Evolutionary conservation across 1,140 invertebrate species (phyloP).

Genomic region (Zaprionus davidi): DNA sequence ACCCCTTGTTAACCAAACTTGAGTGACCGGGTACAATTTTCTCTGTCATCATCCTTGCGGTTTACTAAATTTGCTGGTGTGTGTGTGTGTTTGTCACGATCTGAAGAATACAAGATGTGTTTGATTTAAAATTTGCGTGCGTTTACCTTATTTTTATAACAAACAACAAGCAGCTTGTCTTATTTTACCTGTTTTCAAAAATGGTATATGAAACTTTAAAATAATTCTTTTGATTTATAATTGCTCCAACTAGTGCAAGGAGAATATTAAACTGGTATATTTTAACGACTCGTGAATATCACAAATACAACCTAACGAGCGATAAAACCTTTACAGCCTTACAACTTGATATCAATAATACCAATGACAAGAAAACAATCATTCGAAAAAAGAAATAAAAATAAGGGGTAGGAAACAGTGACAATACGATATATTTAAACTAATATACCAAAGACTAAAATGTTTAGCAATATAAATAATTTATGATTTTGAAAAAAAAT

Average conservation of each 20-base stretch:
- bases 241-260: constrained; percentile 21
- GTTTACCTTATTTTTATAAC: neutral
- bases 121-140: constrained; percentile 4
- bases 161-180: neutral
- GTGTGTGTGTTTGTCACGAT: constrained; percentile 31
- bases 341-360: constrained; percentile 77
- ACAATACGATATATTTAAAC: constrained; percentile 2
- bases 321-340: constrained; percentile 63
- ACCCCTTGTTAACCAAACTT: constrained; percentile 86
- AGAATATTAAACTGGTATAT: constrained; percentile 32
- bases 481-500: too few species aligned
- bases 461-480: neutral
- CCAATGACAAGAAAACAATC: constrained; percentile 52
- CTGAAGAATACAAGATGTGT: constrained; percentile 31
- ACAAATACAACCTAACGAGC: constrained; percentile 57
- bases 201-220: constrained; percentile 22
- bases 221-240: constrained; percentile 22
- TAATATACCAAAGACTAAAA: neutral
- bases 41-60: constrained; percentile 86
- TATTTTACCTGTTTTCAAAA: constrained; percentile 24
- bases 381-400: constrained; percentile 32
- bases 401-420: constrained; percentile 10
- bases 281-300: constrained; percentile 45
- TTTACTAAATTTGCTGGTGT: constrained; percentile 32
- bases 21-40: constrained; percentile 86